phyloP scores from a whole-genome alignment of 2,797 vertebrate genomes.

The Pogoniulus pusillus region DNA sequence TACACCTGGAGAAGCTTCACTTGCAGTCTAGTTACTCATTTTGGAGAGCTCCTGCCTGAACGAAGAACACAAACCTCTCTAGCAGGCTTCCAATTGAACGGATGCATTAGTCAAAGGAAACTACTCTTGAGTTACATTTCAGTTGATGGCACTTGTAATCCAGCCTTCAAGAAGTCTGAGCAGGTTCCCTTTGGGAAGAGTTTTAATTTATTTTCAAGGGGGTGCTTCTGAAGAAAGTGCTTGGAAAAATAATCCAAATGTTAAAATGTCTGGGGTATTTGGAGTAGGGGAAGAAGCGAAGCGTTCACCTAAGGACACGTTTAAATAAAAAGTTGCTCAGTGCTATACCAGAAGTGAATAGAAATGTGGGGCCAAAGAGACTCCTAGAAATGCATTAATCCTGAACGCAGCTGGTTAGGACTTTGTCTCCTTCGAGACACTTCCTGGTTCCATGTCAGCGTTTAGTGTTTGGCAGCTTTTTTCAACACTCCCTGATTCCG shows the following conservation, averaged over 20 bases:
- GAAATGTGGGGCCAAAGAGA: slow-evolving; percentile 71
- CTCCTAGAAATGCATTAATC: slow-evolving; percentile 75
- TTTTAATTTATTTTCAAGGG: slow-evolving; percentile 63
- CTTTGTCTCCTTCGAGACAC: slow-evolving; percentile 80
- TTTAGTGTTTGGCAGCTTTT: slow-evolving; percentile 80
- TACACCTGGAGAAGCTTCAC: slow-evolving; percentile 76
- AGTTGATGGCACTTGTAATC: slow-evolving; percentile 73
- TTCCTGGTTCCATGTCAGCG: slow-evolving; percentile 78
- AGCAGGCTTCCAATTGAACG: slow-evolving; percentile 66
- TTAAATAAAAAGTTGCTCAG: slow-evolving; percentile 56
- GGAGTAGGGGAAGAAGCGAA: slow-evolving; percentile 70
- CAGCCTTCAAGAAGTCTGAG: slow-evolving; percentile 65
- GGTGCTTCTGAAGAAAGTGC: slow-evolving; percentile 69
- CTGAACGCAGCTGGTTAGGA: slow-evolving; percentile 71
- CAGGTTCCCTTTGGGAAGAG: slow-evolving; percentile 71
- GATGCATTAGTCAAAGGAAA: slow-evolving; percentile 60
- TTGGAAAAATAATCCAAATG: slow-evolving; percentile 56
- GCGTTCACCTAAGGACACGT: slow-evolving; percentile 68
- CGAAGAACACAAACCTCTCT: slow-evolving; percentile 68
- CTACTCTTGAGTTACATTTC: slow-evolving; percentile 63
- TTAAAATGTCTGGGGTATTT: slow-evolving; percentile 62
- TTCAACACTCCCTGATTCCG: slow-evolving; percentile 81
- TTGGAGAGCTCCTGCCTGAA: slow-evolving; percentile 71
- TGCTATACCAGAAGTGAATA: slow-evolving; percentile 67
- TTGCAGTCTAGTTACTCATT: slow-evolving; percentile 69